phyloP scores from a whole-genome alignment of 92 coral and sea anemone species.

The Parazoanthus darwini region DNA sequence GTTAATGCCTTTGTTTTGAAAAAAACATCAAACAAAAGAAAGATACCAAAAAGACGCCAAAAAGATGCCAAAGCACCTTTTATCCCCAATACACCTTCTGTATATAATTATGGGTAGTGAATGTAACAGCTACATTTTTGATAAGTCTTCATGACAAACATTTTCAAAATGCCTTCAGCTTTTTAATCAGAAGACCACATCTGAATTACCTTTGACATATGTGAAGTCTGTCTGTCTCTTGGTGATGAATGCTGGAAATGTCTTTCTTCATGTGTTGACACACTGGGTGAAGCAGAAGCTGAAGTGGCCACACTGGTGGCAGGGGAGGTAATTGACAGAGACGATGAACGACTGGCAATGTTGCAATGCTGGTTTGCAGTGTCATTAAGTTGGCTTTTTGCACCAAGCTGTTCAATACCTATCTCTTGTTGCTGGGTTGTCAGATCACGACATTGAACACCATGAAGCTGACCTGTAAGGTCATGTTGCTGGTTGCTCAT shows the following conservation, averaged over 20 bases:
- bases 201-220: constrained; percentile 47
- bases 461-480: constrained; percentile 17
- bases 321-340: constrained; percentile 67
- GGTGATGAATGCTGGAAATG: constrained; percentile 87
- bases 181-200: neutral
- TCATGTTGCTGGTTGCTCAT: constrained; percentile 15
- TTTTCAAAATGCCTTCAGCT: neutral
- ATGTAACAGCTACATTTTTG: neutral
- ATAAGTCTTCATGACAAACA: neutral
- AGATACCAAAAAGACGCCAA: too few species aligned
- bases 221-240: constrained; percentile 59
- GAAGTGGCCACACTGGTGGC: constrained; percentile 71
- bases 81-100: too few species aligned
- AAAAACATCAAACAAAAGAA: too few species aligned
- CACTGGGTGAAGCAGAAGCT: constrained; percentile 73
- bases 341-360: constrained; percentile 61
- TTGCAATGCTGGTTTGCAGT: constrained; percentile 49
- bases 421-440: neutral
- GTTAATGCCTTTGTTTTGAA: too few species aligned
- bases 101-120: neutral
- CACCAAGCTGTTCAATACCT: constrained; percentile 42
- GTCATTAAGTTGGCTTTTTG: constrained; percentile 56
- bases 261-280: constrained; percentile 78
- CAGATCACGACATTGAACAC: constrained; percentile 23
- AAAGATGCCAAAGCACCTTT: too few species aligned